Conservation (phyloP, 2,888 invertebrate genomes). For the Zhuqinia jingwanae region DNA sequence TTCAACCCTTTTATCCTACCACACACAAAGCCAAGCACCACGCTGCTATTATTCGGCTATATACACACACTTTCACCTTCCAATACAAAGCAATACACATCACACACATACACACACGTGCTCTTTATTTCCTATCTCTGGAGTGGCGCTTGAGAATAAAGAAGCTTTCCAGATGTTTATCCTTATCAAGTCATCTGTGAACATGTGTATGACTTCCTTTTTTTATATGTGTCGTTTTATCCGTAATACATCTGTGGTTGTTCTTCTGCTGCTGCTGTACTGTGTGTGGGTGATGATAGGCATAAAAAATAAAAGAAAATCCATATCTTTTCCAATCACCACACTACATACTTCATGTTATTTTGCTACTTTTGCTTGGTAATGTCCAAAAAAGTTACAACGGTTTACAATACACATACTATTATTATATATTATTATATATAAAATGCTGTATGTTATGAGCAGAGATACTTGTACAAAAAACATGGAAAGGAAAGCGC, state of each 20-base stretch:
- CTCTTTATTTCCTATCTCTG: background rate
- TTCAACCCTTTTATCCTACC: background rate
- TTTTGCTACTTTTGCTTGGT: no score
- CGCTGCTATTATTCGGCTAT: no score
- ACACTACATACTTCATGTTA: no score
- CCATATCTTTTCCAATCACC: no score
- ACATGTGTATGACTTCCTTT: background rate
- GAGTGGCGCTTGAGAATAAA: background rate
- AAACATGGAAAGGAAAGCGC: background rate
- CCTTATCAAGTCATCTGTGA: conserved; percentile 5
- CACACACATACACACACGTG: conserved; percentile 4
- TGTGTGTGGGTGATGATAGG: no score
- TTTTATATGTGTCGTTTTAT: background rate
- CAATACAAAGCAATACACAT: background rate
- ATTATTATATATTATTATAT: no score
- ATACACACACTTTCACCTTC: background rate
- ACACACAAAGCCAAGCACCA: no score
- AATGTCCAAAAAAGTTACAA: no score
- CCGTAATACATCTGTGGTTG: background rate
- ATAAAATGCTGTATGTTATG: no score
- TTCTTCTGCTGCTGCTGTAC: no score
- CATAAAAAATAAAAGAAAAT: no score
- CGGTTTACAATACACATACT: no score
- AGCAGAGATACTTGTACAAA: background rate
- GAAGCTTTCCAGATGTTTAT: conserved; percentile 17